A percentile compares a stretch with the other conserved stretches of the same genome.
These are phyloP conservation scores for Mus musculus DNA, from an alignment of 2,113 vertebrate species.

Conservation along the genomic window DNA sequence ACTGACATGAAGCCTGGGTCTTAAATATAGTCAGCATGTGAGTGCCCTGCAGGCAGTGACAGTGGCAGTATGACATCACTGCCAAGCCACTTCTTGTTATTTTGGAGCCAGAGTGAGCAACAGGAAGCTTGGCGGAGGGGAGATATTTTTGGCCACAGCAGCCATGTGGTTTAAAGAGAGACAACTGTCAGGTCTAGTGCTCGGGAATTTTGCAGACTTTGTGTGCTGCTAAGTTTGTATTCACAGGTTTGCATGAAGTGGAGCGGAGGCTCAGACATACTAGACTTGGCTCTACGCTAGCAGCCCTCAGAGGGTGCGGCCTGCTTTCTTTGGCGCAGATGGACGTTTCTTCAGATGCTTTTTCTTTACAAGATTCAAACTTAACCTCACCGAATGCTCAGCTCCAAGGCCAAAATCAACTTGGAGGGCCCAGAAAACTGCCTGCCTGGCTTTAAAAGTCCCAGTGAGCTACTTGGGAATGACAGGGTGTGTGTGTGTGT, in stretches of 20 bases:
- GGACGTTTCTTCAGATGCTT: background rate
- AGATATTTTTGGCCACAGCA: constrained; percentile 72
- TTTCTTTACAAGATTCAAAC: background rate
- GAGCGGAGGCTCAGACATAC: background rate
- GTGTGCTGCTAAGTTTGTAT: background rate
- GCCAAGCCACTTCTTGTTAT: constrained; percentile 65
- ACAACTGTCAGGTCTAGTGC: constrained; percentile 55
- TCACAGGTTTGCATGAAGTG: background rate
- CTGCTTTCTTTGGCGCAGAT: background rate
- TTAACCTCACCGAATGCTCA: background rate
- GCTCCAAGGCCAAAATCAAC: background rate
- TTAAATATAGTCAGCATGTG: constrained; percentile 77
- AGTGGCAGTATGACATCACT: constrained; percentile 69
- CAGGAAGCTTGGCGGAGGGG: constrained; percentile 72
- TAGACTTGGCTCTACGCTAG: background rate
- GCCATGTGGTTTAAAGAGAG: constrained; percentile 34
- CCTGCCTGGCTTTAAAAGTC: fast-evolving
- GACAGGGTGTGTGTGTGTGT: too few relatives aligned
- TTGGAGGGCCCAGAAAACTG: fast-evolving
- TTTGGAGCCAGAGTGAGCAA: constrained; percentile 56
- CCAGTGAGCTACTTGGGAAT: background rate
- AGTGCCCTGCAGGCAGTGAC: constrained; percentile 70
- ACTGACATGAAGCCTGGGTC: constrained; percentile 71
- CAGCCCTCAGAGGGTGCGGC: background rate
- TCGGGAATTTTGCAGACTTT: constrained; percentile 40